phyloP scores from a whole-genome alignment of 2,797 vertebrate species.

The Loriculus beryllinus region DNA sequence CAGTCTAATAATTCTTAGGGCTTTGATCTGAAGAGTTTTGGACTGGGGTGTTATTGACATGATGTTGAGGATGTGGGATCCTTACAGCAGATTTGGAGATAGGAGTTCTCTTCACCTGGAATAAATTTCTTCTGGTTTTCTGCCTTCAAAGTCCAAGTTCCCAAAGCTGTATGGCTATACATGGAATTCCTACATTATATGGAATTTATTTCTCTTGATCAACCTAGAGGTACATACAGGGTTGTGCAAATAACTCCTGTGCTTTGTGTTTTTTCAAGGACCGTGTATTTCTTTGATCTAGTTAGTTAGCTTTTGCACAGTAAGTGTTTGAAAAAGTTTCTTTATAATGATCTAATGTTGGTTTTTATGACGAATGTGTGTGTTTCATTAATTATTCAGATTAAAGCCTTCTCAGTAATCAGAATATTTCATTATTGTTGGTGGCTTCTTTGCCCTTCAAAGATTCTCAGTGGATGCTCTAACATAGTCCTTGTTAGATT shows the following conservation, averaged over 20 bases:
- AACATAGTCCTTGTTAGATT: conserved; percentile 40
- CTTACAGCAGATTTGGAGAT: background rate
- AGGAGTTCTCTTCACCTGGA: background rate
- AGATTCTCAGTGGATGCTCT: conserved; percentile 23
- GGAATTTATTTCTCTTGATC: background rate
- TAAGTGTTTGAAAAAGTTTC: background rate
- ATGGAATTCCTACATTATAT: background rate
- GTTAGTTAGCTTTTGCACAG: background rate
- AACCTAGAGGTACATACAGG: fast-evolving
- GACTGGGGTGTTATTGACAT: background rate
- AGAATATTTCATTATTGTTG: conserved; percentile 29
- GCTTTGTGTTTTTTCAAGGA: background rate
- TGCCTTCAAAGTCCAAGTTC: background rate
- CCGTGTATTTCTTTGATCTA: background rate
- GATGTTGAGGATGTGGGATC: background rate
- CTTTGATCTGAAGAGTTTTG: background rate
- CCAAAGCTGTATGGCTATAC: fast-evolving
- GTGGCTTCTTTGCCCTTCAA: conserved; percentile 29
- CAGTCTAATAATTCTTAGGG: background rate
- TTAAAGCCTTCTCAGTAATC: conserved; percentile 21
- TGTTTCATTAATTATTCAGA: conserved; percentile 37
- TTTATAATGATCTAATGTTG: background rate
- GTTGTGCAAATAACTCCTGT: background rate
- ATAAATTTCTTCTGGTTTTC: background rate
- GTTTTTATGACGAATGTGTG: background rate